These are phyloP conservation scores for Glossosoma conforme DNA, from an alignment of 1,140 invertebrate species.

Conservation along the genomic window DNA sequence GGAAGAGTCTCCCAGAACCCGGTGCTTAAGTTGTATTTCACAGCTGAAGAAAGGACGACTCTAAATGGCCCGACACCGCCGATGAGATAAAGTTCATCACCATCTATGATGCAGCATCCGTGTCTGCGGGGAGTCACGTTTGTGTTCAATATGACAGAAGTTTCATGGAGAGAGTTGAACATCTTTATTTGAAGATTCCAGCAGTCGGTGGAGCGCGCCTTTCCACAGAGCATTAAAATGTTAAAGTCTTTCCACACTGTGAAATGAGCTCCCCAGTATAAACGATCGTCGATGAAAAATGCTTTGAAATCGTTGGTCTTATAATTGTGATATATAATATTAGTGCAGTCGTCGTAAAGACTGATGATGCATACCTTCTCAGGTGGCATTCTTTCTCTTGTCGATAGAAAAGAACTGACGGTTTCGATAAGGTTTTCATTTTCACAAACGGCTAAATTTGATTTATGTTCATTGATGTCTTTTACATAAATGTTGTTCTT, in stretches of 20 bases:
- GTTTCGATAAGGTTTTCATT: too few species aligned
- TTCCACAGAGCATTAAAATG: slow-evolving; percentile 20
- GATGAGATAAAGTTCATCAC: slow-evolving; percentile 21
- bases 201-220: slow-evolving; percentile 7
- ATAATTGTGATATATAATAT: too few species aligned
- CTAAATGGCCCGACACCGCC: slow-evolving; percentile 23
- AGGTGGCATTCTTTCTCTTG: slow-evolving; percentile 12
- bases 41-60: slow-evolving; percentile 10
- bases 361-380: slow-evolving; percentile 17
- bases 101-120: slow-evolving; percentile 14
- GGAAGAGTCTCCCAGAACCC: slow-evolving; percentile 20
- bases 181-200: slow-evolving; percentile 23
- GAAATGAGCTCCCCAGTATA: slow-evolving; percentile 25
- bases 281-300: too few species aligned
- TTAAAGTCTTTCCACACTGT: slow-evolving; percentile 23
- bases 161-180: slow-evolving; percentile 20
- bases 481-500: too few species aligned
- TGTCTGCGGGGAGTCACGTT: slow-evolving; percentile 13
- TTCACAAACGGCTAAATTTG: too few species aligned
- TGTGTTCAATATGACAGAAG: slow-evolving; percentile 15
- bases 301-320: too few species aligned
- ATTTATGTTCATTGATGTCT: too few species aligned
- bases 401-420: too few species aligned
- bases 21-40: slow-evolving; percentile 14
- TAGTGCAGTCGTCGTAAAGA: too few species aligned